phyloP scores from a whole-genome alignment of 2,797 vertebrate genomes.

The Melanotaenia boesemani region DNA sequence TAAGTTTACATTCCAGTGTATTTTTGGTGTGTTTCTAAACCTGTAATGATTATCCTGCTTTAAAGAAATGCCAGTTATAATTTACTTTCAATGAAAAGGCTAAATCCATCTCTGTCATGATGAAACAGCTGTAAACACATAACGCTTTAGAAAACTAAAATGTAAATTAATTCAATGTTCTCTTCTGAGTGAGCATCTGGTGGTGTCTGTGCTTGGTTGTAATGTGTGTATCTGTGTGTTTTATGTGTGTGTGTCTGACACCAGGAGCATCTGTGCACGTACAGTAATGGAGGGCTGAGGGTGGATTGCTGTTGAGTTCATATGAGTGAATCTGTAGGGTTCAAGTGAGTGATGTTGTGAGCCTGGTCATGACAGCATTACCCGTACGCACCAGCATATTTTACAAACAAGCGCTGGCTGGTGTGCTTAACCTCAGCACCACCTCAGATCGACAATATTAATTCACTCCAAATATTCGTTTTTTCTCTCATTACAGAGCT shows the following conservation, averaged over 20 bases:
- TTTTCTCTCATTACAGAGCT: constrained; percentile 72
- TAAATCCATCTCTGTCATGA: constrained; percentile 2
- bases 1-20: neutral
- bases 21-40: neutral
- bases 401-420: constrained; percentile 58
- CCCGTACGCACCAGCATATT: constrained; percentile 52
- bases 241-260: neutral
- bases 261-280: constrained; percentile 36
- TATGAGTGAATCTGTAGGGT: constrained; percentile 47
- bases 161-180: constrained; percentile 12
- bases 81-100: constrained; percentile 2
- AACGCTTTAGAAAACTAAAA: constrained; percentile 2
- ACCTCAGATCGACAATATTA: constrained; percentile 76
- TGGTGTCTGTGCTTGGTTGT: constrained; percentile 6
- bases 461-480: constrained; percentile 79
- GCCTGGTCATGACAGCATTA: constrained; percentile 33
- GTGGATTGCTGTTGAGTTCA: constrained; percentile 47
- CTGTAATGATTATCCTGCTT: constrained; percentile 1
- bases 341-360: constrained; percentile 64
- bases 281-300: constrained; percentile 45
- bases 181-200: constrained; percentile 19
- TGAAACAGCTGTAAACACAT: neutral
- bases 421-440: constrained; percentile 57
- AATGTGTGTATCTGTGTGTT: constrained; percentile 5
- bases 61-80: neutral